Base-by-base conservation (phyloP, 2,888 invertebrate species). In the Podabrus alpinus region DNA sequence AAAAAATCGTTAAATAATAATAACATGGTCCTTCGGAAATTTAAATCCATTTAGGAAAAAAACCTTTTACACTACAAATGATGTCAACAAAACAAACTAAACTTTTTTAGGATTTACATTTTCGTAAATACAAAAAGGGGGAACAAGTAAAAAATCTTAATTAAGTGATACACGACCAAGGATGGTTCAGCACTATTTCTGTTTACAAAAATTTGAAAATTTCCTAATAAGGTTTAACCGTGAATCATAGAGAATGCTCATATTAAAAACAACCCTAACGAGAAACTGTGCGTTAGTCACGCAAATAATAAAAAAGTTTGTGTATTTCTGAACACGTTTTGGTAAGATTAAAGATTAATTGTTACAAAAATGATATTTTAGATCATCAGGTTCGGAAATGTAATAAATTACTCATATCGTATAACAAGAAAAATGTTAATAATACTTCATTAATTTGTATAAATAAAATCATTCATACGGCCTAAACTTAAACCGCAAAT, bases 401-500 rank as follows among this genome's bases (percentile, higher is more conserved):
- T 45, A 45, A 45, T 45, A 45, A 45, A 29, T 29, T 29, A 29
- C n/a, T 45, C 45, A 45, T 45, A 45, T 45, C 45, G 45, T n/a
- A 9, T 45, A 45, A n/a, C 45, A 45, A 45, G 45, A 45, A 45
- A 45, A 45, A 45, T 45, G 45, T 45, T 64, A 64, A 64, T 64
- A 64, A 64, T 19, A 64, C 15, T 64, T 64, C 25, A 61, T 60
- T 69, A 69, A 69, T 69, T 25, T 64, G 72, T 71, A 68, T 61
- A 71, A 59, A 75, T 66, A 17, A 45, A 66, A 72, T 64, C 25
- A 59, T 74, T 71, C 16, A 72, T 66, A 67, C 24, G 15, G 69
- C 61, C 66, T 67, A 60, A 61, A 70, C 72, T 60, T 62, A 64
- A 72, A 73, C 75, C 72, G 66, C 75, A 75, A 75, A 75, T 75